Conservation (phyloP, 2,797 vertebrate species). For the Lithobates pipiens region DNA sequence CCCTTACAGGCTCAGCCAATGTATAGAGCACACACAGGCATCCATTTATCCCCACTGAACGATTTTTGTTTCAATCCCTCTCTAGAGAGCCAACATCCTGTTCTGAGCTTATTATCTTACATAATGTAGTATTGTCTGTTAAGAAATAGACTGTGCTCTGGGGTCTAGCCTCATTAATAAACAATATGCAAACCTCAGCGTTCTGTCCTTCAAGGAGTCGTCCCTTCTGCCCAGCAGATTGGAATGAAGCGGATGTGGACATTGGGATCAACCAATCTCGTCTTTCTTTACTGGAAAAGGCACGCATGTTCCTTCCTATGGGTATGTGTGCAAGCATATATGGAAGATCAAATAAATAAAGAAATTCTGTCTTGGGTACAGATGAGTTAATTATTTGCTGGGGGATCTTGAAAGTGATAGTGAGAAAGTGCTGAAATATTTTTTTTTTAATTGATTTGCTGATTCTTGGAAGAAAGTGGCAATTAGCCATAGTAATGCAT, state of each 20-base stretch:
- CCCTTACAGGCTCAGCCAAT: neutral
- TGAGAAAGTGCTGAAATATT: neutral
- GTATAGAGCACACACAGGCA: neutral
- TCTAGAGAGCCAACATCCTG: slow-evolving; percentile 37
- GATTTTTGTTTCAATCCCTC: slow-evolving; percentile 25
- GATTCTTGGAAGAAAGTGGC: neutral
- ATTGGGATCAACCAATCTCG: neutral
- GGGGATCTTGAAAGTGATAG: neutral
- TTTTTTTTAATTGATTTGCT: neutral
- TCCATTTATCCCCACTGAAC: neutral
- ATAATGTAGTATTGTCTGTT: slow-evolving; percentile 25
- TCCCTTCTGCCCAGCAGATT: neutral
- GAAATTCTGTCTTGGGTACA: neutral
- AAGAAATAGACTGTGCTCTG: slow-evolving; percentile 14
- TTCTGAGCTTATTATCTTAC: slow-evolving; percentile 15
- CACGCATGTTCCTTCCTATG: no score
- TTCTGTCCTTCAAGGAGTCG: neutral
- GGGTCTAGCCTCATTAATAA: slow-evolving; percentile 40
- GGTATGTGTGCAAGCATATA: neutral
- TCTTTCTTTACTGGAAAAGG: neutral
- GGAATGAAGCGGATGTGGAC: neutral
- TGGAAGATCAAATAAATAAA: neutral
- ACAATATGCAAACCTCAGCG: slow-evolving; percentile 8
- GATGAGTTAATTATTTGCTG: neutral
- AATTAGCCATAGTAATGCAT: neutral